Evolutionary conservation across 2,888 invertebrate species (phyloP).

Genomic region (Bombylius discolor): DNA sequence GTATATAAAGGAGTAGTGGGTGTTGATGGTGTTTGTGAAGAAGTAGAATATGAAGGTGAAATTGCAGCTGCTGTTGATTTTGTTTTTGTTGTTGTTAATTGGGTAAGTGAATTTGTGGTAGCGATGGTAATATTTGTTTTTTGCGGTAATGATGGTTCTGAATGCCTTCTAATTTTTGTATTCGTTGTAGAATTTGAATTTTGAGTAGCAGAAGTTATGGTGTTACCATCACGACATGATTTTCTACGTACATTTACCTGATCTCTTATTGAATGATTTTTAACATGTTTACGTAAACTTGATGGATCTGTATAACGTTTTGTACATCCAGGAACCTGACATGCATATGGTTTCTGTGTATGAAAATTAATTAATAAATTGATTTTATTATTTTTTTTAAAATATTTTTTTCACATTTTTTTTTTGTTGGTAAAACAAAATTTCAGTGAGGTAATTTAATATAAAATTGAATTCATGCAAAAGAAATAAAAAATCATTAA

Average conservation of each 20-base stretch:
- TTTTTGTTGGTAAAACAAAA: too few relatives aligned
- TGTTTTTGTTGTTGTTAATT: constrained; percentile 12
- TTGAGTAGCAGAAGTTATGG: constrained; percentile 8
- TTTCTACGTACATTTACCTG: constrained; percentile 16
- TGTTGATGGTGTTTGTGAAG: constrained; percentile 4
- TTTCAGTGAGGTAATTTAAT: too few relatives aligned
- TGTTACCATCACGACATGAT: constrained; percentile 11
- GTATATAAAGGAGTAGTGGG: constrained; percentile 5
- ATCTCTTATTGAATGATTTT: constrained; percentile 49
- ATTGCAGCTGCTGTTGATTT: constrained; percentile 8
- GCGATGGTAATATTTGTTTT: constrained; percentile 4
- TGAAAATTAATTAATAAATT: too few relatives aligned
- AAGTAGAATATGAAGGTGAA: constrained; percentile 1
- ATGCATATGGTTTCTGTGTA: constrained; percentile 77
- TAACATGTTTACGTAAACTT: constrained; percentile 83
- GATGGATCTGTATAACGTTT: constrained; percentile 93
- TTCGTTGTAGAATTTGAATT: constrained; percentile 4
- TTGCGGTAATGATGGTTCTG: constrained; percentile 25
- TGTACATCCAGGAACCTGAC: constrained; percentile 72
- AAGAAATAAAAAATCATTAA: too few relatives aligned
- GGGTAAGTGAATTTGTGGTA: constrained; percentile 7
- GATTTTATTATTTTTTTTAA: too few relatives aligned
- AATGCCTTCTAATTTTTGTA: constrained; percentile 24
- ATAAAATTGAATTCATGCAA: too few relatives aligned
- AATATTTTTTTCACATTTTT: too few relatives aligned